phyloP scores from a whole-genome alignment of 1,140 invertebrate species.

The Ridgeia piscesae region DNA sequence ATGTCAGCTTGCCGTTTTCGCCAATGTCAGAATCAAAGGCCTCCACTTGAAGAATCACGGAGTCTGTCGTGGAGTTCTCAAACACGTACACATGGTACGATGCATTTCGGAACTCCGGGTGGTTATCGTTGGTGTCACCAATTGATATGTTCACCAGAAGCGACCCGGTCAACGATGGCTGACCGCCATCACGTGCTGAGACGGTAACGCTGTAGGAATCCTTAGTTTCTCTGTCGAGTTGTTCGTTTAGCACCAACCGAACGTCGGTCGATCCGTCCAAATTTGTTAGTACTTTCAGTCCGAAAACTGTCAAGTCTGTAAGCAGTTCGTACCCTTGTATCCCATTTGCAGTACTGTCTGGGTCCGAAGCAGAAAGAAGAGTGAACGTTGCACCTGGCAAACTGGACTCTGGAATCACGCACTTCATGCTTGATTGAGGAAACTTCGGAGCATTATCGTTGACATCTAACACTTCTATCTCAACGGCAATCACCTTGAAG shows the following conservation, averaged over 20 bases:
- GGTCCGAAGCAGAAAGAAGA: slow-evolving; percentile 24
- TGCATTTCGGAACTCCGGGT: slow-evolving; percentile 56
- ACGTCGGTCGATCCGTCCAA: slow-evolving; percentile 29
- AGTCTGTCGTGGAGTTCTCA: slow-evolving; percentile 47
- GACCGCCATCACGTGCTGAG: neutral
- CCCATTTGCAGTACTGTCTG: slow-evolving; percentile 8
- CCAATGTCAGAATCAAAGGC: slow-evolving; percentile 30
- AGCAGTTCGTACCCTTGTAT: slow-evolving; percentile 14
- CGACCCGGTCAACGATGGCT: slow-evolving; percentile 65
- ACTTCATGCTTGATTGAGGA: slow-evolving; percentile 31
- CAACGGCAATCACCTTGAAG: slow-evolving; percentile 24
- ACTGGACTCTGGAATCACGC: slow-evolving; percentile 21
- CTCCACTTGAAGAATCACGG: slow-evolving; percentile 68
- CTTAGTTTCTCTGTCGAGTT: slow-evolving; percentile 28
- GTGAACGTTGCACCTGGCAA: slow-evolving; percentile 17
- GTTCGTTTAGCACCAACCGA: slow-evolving; percentile 21
- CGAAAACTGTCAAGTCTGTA: slow-evolving; percentile 9
- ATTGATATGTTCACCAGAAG: slow-evolving; percentile 78
- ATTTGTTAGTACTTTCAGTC: slow-evolving; percentile 18
- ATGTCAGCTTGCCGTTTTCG: slow-evolving; percentile 51
- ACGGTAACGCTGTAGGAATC: neutral
- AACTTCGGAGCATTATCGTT: slow-evolving; percentile 61
- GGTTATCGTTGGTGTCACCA: slow-evolving; percentile 80
- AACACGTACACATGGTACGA: slow-evolving; percentile 24
- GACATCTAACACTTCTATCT: slow-evolving; percentile 27